These are phyloP conservation scores for Neosalanx taihuensis DNA, from an alignment of 2,797 vertebrate species.

Conservation along the genomic window DNA sequence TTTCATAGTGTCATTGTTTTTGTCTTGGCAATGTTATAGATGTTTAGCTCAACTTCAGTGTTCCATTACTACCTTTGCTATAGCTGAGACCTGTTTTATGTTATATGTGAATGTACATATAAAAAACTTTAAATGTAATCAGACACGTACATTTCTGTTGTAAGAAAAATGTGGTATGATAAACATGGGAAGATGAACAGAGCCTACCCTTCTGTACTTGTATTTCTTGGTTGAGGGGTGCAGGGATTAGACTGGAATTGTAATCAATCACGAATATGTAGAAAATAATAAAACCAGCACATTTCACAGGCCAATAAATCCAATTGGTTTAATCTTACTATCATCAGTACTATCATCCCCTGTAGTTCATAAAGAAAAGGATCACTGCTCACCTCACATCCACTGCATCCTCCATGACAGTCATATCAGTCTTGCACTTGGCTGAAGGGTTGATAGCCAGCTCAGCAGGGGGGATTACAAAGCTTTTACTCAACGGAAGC, in stretches of 20 bases:
- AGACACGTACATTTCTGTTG: no score
- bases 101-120: constrained; percentile 14
- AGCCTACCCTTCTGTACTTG: background rate
- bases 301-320: background rate
- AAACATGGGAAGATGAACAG: background rate
- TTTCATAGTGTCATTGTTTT: constrained; percentile 26
- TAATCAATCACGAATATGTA: background rate
- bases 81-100: constrained; percentile 13
- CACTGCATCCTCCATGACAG: constrained; percentile 97
- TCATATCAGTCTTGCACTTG: constrained; percentile 99
- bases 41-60: constrained; percentile 40
- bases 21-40: constrained; percentile 39
- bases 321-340: background rate
- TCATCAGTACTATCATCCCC: background rate
- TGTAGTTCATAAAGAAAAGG: constrained; percentile 6
- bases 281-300: background rate
- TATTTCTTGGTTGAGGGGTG: background rate
- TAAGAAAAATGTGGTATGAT: background rate
- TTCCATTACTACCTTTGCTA: constrained; percentile 14
- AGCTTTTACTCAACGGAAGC: constrained; percentile 97
- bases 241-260: background rate
- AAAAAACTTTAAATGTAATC: constrained; percentile 19
- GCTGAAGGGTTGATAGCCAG: constrained; percentile 98
- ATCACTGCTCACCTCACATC: constrained; percentile 86
- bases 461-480: constrained; percentile 94